Base-by-base conservation (phyloP, 2,113 vertebrate species). In the Nibea albiflora region DNA sequence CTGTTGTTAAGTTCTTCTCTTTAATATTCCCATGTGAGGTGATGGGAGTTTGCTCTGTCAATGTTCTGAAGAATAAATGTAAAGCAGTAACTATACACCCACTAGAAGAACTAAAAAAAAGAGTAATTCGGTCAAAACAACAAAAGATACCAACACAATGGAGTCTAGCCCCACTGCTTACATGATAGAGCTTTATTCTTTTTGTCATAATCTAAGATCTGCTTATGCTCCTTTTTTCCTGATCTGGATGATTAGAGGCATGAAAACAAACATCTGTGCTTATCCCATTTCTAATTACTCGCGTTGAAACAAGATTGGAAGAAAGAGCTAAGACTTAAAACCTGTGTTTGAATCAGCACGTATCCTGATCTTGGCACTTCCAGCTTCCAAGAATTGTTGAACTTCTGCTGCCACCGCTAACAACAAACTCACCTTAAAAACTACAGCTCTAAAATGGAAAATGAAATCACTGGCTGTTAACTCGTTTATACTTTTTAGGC, bases 241-340 rank as follows among this genome's bases (percentile, higher is more conserved):
- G 82, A 85, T 85, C 72, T 85, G 72, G 66, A 71, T 73, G 67
- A 89, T 92, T 83, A 85, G 60, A 76, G 22, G 58, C 22, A 15
- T 70, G 70, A 78, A 73, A 35, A 76, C 47, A 87, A 84, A 81
- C 24, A 63, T 76, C 50, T 44, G 10, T 42, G 54, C 47, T 75
- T 52, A 78, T 90, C 89, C 63, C 28, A 76, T 62, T 60, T 60
- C 52, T 61, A 69, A 85, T 70, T 79, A 78, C 31, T 49, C 17
- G 2, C 63, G 62, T 78, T 20, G 53, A 81, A 83, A 76, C 61
- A 35, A 56, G 65, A 79, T 35, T 50, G 76, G 15, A 46, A 50
- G 58, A 76, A 26, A 58, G 20, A 14, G 28, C 42, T 31, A 31
- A 63, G 31, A 47, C 49, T 54, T 79, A 42, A 69, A 88, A 81